Evolutionary conservation across 2,797 vertebrate genomes (phyloP), one percentile per base, ranked within the genome.

Genomic region (Gymnoscopelus braueri): DNA sequence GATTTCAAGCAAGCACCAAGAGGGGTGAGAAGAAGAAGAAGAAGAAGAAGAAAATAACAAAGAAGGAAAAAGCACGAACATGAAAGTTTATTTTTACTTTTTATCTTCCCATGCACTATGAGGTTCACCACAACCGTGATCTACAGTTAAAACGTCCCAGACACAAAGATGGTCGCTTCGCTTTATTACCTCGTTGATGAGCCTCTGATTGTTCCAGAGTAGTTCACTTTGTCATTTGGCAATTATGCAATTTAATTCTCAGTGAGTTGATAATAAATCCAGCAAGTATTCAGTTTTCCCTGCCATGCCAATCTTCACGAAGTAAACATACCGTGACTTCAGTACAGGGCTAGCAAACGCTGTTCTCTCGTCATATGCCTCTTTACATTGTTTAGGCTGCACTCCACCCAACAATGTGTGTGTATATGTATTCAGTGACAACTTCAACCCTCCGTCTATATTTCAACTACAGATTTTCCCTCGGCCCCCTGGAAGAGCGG

Each of bases 21-120:
- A 2, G 55, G 12, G 3, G 56, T 32, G 67, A 78, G 52, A 52
- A 61, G 68, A 15, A 61, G 60, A 24, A 60, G 51, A 81, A 1
- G 51, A 60, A 53, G 23, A 39, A 62, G 70, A 24, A 60, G 26
- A 68, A 60, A 48, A 49, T 10, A 8, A 44, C 39, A 44, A 51
- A 35, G 53, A 71, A 53, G 72, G 81, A 74, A 12, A 56, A 55
- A 64, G 79, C 66, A 19, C 74, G 78, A 73, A 80, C 74, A 79
- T 83, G 69, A 62, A 67, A 44, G 78, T 84, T 87, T 88, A 90
- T 82, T 93, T 91, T 87, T 82, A 87, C 69, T 77, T 70, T 75
- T 63, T 71, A 59, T 74, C 81, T 53, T 77, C 60, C 71, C 58
- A 65, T 67, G 66, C 73, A 39, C 64, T 76, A 77, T 81, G 67